A percentile compares a stretch with the other conserved stretches of the same genome.
Conservation (phyloP, 1,140 invertebrate genomes). For the Phymorhynchus buccinoides region DNA sequence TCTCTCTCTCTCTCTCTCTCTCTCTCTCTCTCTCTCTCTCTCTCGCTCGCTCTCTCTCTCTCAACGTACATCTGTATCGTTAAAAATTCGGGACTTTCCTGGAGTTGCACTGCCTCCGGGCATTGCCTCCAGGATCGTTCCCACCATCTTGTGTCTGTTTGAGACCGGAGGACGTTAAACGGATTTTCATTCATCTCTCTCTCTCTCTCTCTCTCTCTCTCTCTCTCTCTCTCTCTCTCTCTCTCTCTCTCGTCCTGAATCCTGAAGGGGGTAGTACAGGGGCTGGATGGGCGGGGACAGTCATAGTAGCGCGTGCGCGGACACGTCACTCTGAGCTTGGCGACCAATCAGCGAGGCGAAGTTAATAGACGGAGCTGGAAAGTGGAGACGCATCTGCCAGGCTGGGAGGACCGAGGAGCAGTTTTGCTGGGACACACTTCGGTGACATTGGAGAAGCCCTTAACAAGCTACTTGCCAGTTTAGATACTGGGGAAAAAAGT, state of each 20-base stretch:
- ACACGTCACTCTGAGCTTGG: conserved; percentile 5
- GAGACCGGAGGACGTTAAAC: too few species aligned
- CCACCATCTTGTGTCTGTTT: too few species aligned
- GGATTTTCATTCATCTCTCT: too few species aligned
- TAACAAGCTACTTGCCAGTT: too few species aligned
- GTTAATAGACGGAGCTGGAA: neutral
- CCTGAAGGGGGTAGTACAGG: neutral
- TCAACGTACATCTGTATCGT: too few species aligned
- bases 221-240: neutral
- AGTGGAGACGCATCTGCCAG: neutral
- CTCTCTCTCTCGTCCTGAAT: neutral
- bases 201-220: too few species aligned
- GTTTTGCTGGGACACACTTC: neutral
- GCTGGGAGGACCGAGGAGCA: neutral
- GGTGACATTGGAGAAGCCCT: neutral
- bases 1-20: neutral
- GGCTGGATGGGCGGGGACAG: conserved; percentile 23
- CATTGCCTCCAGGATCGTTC: too few species aligned
- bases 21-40: neutral
- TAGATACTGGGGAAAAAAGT: too few species aligned
- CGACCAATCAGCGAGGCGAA: conserved; percentile 17
- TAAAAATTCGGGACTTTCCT: too few species aligned
- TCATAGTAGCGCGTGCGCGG: conserved; percentile 7
- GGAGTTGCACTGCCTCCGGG: too few species aligned
- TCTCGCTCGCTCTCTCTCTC: too few species aligned